These are phyloP conservation scores for Diplazon laetatorius DNA, from an alignment of 2,888 invertebrate genomes.

Conservation along the genomic window DNA sequence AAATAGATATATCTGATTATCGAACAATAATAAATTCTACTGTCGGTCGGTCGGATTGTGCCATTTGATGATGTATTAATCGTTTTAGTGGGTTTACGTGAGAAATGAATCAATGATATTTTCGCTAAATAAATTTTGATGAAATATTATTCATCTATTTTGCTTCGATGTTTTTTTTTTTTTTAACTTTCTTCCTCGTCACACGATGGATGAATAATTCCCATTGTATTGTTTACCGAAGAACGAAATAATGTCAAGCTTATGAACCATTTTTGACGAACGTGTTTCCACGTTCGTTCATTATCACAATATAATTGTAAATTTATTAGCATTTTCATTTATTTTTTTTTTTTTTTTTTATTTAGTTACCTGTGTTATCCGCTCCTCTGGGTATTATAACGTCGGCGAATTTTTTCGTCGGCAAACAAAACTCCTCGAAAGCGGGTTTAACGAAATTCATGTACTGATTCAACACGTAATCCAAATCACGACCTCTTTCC, in stretches of 20 bases:
- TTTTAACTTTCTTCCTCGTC: not conserved
- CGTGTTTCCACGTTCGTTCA: not conserved
- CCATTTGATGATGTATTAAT: constrained; percentile 22
- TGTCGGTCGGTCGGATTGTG: constrained; percentile 25
- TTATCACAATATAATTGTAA: constrained; percentile 15
- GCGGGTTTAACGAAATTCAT: constrained; percentile 99
- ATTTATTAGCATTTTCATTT: constrained; percentile 34
- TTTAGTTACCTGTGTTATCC: constrained; percentile 94
- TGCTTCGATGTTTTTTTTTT: constrained; percentile 8
- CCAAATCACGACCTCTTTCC: constrained; percentile 96
- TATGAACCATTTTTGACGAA: constrained; percentile 19
- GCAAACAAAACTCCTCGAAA: constrained; percentile 99
- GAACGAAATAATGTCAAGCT: constrained; percentile 29
- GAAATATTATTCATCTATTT: no score
- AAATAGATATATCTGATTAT: no score
- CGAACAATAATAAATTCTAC: constrained; percentile 41
- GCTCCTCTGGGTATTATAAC: constrained; percentile 99
- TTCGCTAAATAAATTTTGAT: constrained; percentile 5
- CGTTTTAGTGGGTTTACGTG: constrained; percentile 31
- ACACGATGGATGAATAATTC: not conserved
- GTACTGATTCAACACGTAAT: constrained; percentile 97
- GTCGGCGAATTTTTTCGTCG: constrained; percentile 99
- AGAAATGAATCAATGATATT: constrained; percentile 52
- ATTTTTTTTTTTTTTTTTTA: not conserved
- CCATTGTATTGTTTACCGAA: not conserved